A percentile compares a stretch with the other conserved stretches of the same genome.
Conservation (phyloP, 2,113 vertebrate species). For the Fulmarus glacialis region DNA sequence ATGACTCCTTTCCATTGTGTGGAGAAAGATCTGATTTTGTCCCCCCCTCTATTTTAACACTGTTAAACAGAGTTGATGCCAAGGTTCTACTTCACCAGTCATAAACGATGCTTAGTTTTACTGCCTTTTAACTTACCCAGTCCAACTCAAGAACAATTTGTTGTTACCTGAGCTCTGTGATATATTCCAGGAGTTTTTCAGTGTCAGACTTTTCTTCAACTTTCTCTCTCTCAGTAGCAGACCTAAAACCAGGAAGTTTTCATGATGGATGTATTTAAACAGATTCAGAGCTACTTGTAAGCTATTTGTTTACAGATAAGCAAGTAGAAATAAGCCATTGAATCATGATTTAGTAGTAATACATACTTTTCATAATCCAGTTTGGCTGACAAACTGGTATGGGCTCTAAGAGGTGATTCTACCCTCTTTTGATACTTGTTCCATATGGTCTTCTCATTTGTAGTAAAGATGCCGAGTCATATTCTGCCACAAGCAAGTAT, state of each 20-base stretch:
- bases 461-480: not conserved
- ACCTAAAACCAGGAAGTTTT: constrained; percentile 26
- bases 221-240: constrained; percentile 68
- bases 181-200: constrained; percentile 75
- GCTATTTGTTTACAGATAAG: not conserved
- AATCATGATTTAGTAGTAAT: not conserved
- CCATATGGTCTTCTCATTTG: not conserved
- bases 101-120: not conserved
- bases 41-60: not conserved
- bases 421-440: not conserved
- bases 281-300: not conserved
- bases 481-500: not conserved
- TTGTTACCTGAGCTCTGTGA: constrained; percentile 83
- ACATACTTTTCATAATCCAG: not conserved
- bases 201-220: constrained; percentile 75
- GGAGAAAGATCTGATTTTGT: rapidly evolving
- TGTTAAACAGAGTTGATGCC: not conserved
- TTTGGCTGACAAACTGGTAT: not conserved
- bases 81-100: not conserved
- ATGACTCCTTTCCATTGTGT: not conserved
- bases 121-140: not conserved
- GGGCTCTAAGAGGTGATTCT: not conserved
- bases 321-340: not conserved
- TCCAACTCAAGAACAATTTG: not conserved
- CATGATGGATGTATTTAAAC: not conserved